Percentiles rank a stretch among this genome's conserved stretches.
phyloP scores from a whole-genome alignment of 2,888 invertebrate genomes.

The Sinopyrophorus schimmeli region DNA sequence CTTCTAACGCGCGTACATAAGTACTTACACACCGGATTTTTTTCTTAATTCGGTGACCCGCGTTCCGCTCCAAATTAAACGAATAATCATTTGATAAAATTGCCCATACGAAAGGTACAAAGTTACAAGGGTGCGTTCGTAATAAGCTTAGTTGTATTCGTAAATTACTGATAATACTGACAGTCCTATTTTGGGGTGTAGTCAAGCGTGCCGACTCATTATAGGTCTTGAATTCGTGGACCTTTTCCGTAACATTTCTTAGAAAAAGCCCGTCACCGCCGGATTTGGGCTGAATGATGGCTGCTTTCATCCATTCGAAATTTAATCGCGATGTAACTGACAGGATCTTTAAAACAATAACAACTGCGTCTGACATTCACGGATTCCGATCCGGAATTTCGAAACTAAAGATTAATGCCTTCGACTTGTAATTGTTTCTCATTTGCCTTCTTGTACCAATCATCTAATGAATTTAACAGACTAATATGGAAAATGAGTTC shows the following conservation, averaged over 20 bases:
- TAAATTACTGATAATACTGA: slow-evolving; percentile 20
- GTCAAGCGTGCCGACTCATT: slow-evolving; percentile 8
- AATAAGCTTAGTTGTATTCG: no score
- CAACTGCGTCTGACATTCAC: slow-evolving; percentile 16
- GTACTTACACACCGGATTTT: no score
- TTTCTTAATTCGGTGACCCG: no score
- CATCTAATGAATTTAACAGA: slow-evolving; percentile 19
- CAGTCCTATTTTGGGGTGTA: slow-evolving; percentile 15
- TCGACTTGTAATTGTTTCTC: slow-evolving; percentile 22
- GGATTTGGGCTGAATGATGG: slow-evolving; percentile 13
- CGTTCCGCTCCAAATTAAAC: no score
- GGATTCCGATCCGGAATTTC: slow-evolving; percentile 9
- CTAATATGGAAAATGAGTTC: slow-evolving; percentile 28
- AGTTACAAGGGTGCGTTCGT: no score
- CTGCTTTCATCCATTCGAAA: slow-evolving; percentile 14
- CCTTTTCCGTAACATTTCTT: slow-evolving; percentile 10
- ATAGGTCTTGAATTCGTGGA: not conserved
- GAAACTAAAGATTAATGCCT: slow-evolving; percentile 9
- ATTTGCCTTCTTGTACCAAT: slow-evolving; percentile 19
- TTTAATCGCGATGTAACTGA: slow-evolving; percentile 13
- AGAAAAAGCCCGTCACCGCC: slow-evolving; percentile 14
- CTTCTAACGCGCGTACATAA: no score
- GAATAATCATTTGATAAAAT: no score
- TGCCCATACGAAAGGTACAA: no score
- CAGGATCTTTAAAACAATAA: slow-evolving; percentile 15